Conservation (phyloP, 2,888 invertebrate genomes). For the Caenorhabditis sp. region DNA sequence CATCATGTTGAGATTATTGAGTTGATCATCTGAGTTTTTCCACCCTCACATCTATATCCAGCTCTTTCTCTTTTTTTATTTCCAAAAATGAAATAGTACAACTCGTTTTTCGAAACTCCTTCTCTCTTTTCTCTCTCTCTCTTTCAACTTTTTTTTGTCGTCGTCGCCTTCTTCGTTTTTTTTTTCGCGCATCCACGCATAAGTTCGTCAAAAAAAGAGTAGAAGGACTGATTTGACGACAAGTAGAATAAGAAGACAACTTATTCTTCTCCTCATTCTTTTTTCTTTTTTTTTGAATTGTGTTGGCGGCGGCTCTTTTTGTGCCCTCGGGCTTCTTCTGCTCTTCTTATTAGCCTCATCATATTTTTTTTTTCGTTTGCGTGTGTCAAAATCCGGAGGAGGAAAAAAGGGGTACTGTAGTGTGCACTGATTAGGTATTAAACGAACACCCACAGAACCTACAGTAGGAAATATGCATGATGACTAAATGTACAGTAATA, state of each 20-base stretch:
- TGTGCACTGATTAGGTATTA: no score
- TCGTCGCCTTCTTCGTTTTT: slow-evolving; percentile 4
- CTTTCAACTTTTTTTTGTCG: no score
- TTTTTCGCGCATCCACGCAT: slow-evolving; percentile 16
- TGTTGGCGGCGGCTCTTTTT: slow-evolving; percentile 6
- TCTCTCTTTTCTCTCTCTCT: slow-evolving; percentile 6
- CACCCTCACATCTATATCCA: not conserved
- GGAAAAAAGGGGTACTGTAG: no score
- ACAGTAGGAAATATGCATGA: no score
- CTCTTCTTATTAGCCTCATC: slow-evolving; percentile 11
- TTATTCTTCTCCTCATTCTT: slow-evolving; percentile 8
- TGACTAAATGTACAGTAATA: no score
- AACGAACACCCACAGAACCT: no score
- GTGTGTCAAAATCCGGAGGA: no score
- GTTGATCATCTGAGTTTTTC: not conserved
- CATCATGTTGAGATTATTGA: no score
- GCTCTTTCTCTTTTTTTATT: not conserved
- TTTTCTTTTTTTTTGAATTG: not conserved
- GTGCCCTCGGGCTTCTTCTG: slow-evolving; percentile 14
- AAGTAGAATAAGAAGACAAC: slow-evolving; percentile 1
- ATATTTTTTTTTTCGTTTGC: not conserved
- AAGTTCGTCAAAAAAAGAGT: slow-evolving; percentile 43
- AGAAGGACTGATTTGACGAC: slow-evolving; percentile 35
- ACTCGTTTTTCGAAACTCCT: not conserved
- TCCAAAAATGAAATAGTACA: slow-evolving; percentile 1